Conservation (phyloP, 2,797 vertebrate genomes). For the Clangula hyemalis region DNA sequence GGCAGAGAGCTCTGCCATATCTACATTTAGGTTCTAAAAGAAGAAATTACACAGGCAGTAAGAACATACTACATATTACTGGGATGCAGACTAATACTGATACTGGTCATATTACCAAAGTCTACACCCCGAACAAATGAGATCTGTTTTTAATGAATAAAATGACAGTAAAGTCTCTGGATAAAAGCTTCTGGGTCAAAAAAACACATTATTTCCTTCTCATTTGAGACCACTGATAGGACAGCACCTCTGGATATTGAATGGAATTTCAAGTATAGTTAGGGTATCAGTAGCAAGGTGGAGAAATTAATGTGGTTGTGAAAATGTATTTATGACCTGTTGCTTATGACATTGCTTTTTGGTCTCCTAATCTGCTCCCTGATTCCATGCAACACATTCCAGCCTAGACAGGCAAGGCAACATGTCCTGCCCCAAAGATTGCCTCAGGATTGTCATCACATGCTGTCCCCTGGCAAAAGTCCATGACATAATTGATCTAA, state of each 20-base stretch:
- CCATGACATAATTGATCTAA: neutral
- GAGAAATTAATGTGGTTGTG: neutral
- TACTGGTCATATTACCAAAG: neutral
- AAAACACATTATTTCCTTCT: neutral
- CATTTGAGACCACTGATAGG: rapidly evolving
- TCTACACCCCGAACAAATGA: neutral
- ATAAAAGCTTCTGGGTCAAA: neutral
- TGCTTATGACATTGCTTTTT: neutral
- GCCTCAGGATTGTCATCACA: neutral
- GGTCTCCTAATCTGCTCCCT: neutral
- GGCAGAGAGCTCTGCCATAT: neutral
- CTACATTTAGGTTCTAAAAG: neutral
- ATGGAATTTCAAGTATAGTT: neutral
- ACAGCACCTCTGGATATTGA: rapidly evolving
- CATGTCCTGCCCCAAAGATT: neutral
- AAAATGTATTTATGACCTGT: neutral
- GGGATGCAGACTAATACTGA: neutral
- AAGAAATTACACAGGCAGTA: neutral
- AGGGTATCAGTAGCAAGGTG: neutral
- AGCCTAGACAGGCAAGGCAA: neutral
- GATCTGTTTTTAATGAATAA: neutral
- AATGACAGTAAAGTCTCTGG: neutral
- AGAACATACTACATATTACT: neutral
- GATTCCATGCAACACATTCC: neutral
- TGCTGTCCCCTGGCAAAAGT: neutral